Percentiles rank a stretch among this genome's conserved stretches.
Conservation (phyloP, 2,797 vertebrate species). For the Halcyon badia region DNA sequence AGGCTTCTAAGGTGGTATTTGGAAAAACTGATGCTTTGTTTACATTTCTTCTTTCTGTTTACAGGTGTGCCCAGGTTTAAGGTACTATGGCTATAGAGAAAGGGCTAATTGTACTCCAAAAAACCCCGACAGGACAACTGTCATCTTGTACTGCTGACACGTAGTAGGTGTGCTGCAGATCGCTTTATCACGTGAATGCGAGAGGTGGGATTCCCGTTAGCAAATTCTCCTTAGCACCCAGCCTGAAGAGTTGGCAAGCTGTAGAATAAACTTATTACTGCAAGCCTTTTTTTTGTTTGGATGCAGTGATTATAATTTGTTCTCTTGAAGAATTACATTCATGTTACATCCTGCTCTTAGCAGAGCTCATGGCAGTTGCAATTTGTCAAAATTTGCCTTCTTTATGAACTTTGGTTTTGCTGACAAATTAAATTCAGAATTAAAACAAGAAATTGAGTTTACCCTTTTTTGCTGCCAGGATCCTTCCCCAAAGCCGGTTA, state of each 20-base stretch:
- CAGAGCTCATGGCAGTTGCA: constrained; percentile 60
- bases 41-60: background rate
- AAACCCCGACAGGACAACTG: background rate
- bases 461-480: constrained; percentile 35
- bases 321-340: constrained; percentile 44
- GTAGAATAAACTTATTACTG: background rate
- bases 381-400: constrained; percentile 73
- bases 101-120: background rate
- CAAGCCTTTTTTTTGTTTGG: constrained; percentile 44
- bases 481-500: background rate
- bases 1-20: background rate
- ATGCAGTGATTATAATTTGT: constrained; percentile 52
- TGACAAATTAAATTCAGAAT: constrained; percentile 69
- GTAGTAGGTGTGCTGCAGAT: background rate
- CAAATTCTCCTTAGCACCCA: background rate
- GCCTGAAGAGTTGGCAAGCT: constrained; percentile 28
- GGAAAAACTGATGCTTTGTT: background rate
- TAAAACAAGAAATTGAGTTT: constrained; percentile 54
- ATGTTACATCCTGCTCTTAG: constrained; percentile 65
- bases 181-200: background rate
- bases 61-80: background rate
- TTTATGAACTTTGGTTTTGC: constrained; percentile 62
- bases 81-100: background rate
- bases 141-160: background rate
- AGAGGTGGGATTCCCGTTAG: background rate